Evolutionary conservation across 2,113 vertebrate species (phyloP), one percentile per base, ranked within the genome.

Genomic region (Oenanthe oenanthe): DNA sequence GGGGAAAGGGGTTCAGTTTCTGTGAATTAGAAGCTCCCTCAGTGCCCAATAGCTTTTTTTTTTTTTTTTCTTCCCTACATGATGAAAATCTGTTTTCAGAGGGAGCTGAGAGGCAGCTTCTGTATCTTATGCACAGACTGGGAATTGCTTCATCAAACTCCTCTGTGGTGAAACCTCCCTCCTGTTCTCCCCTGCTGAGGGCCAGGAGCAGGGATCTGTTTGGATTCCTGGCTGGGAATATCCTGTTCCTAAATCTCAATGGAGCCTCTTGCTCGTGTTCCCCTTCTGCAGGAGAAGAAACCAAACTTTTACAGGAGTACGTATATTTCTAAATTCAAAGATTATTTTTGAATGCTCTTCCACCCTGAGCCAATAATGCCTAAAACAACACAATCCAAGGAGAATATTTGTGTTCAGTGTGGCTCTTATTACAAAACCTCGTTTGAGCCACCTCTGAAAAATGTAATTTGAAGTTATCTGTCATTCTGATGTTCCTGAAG

Each of bases 351-450:
- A 80, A 24, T 42, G 29, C 5, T n/a, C 7, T 66, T 50, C 25
- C 6, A 15, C 12, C 7, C 6, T 26, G 68, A 45, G 29, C 6
- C 17, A 24, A 5, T 29, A 54, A 42, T 6, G 26, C 18, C 25
- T 36, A 10, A 36, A 47, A 5, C 6, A 51, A 3, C 12, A 14
- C 14, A 24, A 7, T 10, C 19, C 0, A 1, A 79, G 38, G 66
- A 38, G 36, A 1, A 1, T 9, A 29, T 71, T 14, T 65, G n/a
- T 42, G 45, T n/a, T 73, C 2, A 26, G 0, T 10, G 3, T 28
- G 28, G 9, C 2, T 32, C 8, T 56, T 20, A 29, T 24, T 22
- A 32, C 19, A 34, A 34, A 50, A 15, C 7, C 8, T 78, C 16
- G 3, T 8, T 17, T 31, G 11, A 13, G 17, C 5, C 28, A 17